Evolutionary conservation across 2,113 vertebrate genomes (phyloP).

Genomic region (Archilochus colubris): DNA sequence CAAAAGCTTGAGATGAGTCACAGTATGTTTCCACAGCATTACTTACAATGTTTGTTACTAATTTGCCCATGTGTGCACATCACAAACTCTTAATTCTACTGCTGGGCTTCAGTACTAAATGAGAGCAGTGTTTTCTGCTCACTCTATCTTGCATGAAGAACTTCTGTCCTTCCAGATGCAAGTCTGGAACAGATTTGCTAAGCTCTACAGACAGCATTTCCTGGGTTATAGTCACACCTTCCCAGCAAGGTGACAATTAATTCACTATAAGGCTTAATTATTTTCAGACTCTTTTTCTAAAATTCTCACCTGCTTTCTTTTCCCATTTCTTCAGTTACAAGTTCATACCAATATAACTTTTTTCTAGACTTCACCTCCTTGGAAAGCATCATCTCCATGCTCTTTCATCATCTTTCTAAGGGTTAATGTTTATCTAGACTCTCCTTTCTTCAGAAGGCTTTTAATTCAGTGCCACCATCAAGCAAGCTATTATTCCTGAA

Average conservation of each 20-base stretch:
- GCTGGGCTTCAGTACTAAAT: neutral
- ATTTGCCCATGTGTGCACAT: neutral
- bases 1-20: neutral
- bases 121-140: neutral
- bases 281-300: neutral
- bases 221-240: neutral
- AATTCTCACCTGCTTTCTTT: neutral
- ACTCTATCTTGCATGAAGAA: neutral
- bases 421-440: neutral
- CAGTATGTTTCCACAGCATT: neutral
- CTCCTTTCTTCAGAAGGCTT: neutral
- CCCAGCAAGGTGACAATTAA: neutral
- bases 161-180: neutral
- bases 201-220: neutral
- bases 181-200: neutral
- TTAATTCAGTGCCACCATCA: neutral
- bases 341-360: neutral
- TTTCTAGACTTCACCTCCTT: neutral
- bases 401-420: neutral
- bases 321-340: neutral
- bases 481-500: neutral
- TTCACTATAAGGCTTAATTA: neutral
- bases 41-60: neutral
- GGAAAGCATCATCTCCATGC: neutral
- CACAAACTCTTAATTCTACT: neutral